Conservation (phyloP, 2,797 vertebrate genomes). For the Mormyrops attenuatus region DNA sequence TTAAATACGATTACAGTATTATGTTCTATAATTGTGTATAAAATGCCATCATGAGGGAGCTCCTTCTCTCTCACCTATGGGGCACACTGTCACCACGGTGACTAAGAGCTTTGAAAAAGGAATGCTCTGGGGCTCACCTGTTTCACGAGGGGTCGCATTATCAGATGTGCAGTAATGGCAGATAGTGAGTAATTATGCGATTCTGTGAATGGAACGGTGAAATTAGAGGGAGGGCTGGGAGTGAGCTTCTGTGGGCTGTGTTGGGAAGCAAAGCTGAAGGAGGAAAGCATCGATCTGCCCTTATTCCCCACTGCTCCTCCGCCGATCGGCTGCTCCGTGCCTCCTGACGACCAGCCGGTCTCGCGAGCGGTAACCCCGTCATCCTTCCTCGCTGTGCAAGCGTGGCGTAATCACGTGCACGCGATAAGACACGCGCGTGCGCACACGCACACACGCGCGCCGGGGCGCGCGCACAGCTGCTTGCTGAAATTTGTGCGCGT, state of each 20-base stretch:
- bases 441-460: neutral
- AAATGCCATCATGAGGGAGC: neutral
- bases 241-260: neutral
- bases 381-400: neutral
- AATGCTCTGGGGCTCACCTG: neutral
- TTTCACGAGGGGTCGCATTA: neutral
- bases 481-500: neutral
- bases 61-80: neutral
- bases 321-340: neutral
- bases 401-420: neutral
- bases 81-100: neutral
- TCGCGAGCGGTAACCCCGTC: neutral
- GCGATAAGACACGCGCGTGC: neutral
- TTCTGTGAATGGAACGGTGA: neutral
- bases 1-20: neutral
- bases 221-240: neutral
- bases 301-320: neutral
- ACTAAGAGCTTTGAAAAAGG: neutral
- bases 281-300: neutral
- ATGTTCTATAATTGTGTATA: neutral
- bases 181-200: neutral
- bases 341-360: neutral
- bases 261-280: neutral
- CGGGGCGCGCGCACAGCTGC: neutral
- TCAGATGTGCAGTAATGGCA: slow-evolving; percentile 1